Evolutionary conservation across 2,797 vertebrate genomes (phyloP), one percentile per base, ranked within the genome.

Genomic region (Rachycentron canadum): DNA sequence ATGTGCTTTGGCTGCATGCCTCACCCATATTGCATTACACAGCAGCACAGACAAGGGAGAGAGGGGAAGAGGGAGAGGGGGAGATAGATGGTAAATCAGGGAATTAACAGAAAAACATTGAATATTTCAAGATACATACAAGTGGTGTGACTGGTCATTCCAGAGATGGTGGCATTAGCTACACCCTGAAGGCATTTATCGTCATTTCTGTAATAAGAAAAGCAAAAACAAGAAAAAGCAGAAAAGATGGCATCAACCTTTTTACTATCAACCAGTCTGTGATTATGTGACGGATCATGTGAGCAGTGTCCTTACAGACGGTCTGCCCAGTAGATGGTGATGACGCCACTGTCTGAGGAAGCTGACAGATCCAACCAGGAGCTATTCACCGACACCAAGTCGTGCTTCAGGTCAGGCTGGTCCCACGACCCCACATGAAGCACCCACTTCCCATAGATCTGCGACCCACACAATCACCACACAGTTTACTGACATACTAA

Each of bases 381-480:
- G 79, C 86, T 86, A 58, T 89, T 90, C 38, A 92, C 88, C 0
- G 71, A 19, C 41, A 55, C 13, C 76, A 94, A 58, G 83, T 94
- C 93, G 0, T 2, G 65, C 71, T 87, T 92, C 73, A 94, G 86
- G 21, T 63, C 83, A 0, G 73, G 83, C 57, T 92, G 3, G 12
- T 94, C 93, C 90, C 91, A 94, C 0, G 86, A 63, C 1, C 79
- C 88, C 9, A 92, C 90, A n/a, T 91, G 90, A 19, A 94, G 78
- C 55, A 94, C 79, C 93, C 93, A 94, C 62, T 92, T 94, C 13
- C 93, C 93, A 73, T 92, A 94, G 52, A 94, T 91, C 93, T 94
- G 74, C 16, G 55, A 73, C 28, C 34, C 34, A 78, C 32, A 71
- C 0, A 43, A 47, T 52, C 59, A 25, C 21, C 14, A 68, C 21